Evolutionary conservation across 2,113 vertebrate genomes (phyloP).

Genomic region (Channa argus): DNA sequence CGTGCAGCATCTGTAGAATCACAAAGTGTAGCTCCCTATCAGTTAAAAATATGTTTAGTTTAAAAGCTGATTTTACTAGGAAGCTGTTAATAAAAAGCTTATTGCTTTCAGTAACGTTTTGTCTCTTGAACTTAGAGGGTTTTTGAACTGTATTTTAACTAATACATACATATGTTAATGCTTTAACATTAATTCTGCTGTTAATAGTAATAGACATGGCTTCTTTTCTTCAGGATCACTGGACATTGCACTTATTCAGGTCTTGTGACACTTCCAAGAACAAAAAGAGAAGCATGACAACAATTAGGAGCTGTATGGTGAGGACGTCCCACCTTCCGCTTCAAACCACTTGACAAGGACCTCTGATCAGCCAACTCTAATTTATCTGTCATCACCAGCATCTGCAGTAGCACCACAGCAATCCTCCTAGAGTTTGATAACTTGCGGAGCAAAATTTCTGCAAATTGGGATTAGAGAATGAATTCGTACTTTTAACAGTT

Average conservation of each 20-base stretch:
- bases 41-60: too few relatives aligned
- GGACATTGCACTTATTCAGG: slow-evolving; percentile 16
- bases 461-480: slow-evolving; percentile 48
- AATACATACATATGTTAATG: neutral
- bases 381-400: slow-evolving; percentile 14
- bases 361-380: slow-evolving; percentile 53
- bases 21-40: too few relatives aligned
- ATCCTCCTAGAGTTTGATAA: slow-evolving; percentile 13
- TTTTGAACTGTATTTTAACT: too few relatives aligned
- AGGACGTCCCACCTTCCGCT: slow-evolving; percentile 11
- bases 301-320: slow-evolving; percentile 27
- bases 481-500: slow-evolving; percentile 49
- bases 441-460: slow-evolving; percentile 8
- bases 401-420: neutral
- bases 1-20: too few relatives aligned
- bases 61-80: too few relatives aligned
- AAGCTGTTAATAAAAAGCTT: too few relatives aligned
- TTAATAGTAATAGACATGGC: neutral
- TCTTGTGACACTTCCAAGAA: slow-evolving; percentile 13
- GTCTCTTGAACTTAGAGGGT: too few relatives aligned
- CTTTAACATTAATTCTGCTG: too few relatives aligned
- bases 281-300: slow-evolving; percentile 43
- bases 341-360: slow-evolving; percentile 49
- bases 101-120: too few relatives aligned
- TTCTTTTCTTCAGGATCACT: slow-evolving; percentile 27